Base-by-base conservation (phyloP, 2,797 vertebrate species). In the Onychomys leucogaster region DNA sequence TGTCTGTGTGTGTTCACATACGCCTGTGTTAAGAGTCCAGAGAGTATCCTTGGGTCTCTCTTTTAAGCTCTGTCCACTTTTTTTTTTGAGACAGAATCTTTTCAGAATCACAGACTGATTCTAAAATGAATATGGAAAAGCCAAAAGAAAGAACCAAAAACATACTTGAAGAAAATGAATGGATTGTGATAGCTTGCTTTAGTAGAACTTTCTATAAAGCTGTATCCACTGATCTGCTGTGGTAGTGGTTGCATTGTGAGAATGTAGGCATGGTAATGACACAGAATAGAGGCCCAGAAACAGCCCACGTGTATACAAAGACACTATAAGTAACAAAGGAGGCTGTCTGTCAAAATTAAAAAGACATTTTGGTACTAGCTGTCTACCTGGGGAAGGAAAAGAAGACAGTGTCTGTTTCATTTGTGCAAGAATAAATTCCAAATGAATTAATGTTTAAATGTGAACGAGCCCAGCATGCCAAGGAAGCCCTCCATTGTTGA, bases 91-190 rank as follows among this genome's bases (percentile, higher is more conserved):
- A 85, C 61, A 85, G 41, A 32, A 34, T 85, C 63, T 69, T 52
- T 52, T 37, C 8, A 85, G 32, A n/a, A n/a, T 91, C 46, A 55
- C 80, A 86, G 65, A 10, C 88, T 46, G 49, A 92, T 94, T 90
- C 57, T 95, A 75, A 84, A 95, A 76, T 93, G 94, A 87, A 81
- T 80, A 73, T 27, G 13, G 69, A 91, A 93, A 90, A 73, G 49
- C 43, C 59, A 52, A 78, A 76, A 86, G 52, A 41, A 87, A 96
- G 8, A 82, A 55, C 55, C 59, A 95, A 80, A 65, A 87, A 17
- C 67, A 71, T 73, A 71, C 29, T 57, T 94, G 29, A 94, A 94
- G 69, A 55, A 93, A 94, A 94, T 86, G n/a, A 95, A 78, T 90
- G 49, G 32, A 11, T 81, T 67, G 9, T 83, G 25, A 49, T 94